Conservation (phyloP, 1,140 invertebrate species). For the Monomorium pharaonis region DNA sequence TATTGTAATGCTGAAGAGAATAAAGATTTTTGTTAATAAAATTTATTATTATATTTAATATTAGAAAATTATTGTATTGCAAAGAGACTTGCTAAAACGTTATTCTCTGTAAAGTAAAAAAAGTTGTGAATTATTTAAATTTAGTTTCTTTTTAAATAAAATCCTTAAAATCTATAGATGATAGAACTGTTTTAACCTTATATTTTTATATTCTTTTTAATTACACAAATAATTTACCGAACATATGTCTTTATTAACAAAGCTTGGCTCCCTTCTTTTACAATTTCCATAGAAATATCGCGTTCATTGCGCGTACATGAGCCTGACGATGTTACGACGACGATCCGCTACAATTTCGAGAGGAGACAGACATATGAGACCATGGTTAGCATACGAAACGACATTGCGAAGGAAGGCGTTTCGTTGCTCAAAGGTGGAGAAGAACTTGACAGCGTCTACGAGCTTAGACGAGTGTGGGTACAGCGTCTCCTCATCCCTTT, state of each 20-base stretch:
- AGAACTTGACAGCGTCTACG: conserved; percentile 48
- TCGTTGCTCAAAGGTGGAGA: conserved; percentile 44
- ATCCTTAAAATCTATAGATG: too few relatives aligned
- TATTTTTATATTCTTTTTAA: too few relatives aligned
- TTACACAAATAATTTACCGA: too few relatives aligned
- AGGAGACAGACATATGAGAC: conserved; percentile 1
- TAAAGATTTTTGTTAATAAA: too few relatives aligned
- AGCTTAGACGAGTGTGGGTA: conserved; percentile 16
- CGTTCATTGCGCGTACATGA: neutral
- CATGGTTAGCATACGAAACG: conserved; percentile 56
- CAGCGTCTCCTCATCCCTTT: conserved; percentile 35
- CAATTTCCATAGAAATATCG: neutral
- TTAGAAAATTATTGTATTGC: too few relatives aligned
- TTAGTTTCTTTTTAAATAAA: too few relatives aligned
- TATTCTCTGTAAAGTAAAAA: too few relatives aligned
- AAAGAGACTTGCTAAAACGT: too few relatives aligned
- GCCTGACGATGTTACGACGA: neutral
- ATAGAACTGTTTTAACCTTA: too few relatives aligned
- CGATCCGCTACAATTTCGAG: conserved; percentile 37
- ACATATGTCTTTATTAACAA: neutral
- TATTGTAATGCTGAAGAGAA: too few relatives aligned
- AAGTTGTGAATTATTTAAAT: too few relatives aligned
- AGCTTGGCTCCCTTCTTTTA: neutral
- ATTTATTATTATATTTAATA: too few relatives aligned
- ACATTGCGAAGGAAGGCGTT: conserved; percentile 52